Base-by-base conservation (phyloP, 1,140 invertebrate genomes). In the Ceratina calcarata region DNA sequence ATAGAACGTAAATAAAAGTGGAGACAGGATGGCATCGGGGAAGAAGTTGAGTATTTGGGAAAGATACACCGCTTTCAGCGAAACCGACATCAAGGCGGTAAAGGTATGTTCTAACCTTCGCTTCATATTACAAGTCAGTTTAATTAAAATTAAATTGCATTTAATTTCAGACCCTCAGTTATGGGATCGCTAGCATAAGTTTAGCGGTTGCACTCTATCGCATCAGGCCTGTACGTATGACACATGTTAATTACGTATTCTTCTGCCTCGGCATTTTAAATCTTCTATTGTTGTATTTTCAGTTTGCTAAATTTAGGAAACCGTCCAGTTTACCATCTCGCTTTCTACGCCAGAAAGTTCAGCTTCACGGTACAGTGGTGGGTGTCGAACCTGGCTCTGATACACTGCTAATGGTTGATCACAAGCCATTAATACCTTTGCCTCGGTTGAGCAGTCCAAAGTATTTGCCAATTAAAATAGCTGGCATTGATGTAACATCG, bases 381-480 rank as follows among this genome's bases (percentile, higher is more conserved):
- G 76, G 87, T 72, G 91, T 94, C 75, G 94, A 94, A 79, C 91
- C 93, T n/a, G 91, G 87, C 79, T 80, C 80, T 20, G 89, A 89
- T 24, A 81, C 90, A 24, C 81, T 93, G 66, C 84, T 94, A 66
- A 92, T 94, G 89, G 86, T 94, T 37, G 89, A 94, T 84, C 94
- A 94, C 78, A 92, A 92, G 86, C 93, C 94, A 22, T 84, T 94
- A 71, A 81, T 94, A 70, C 32, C 85, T 4, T 65, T 94, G 22
- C 93, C 92, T 57, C 85, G 85, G 74, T 79, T 92, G 8, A 80
- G 85, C 68, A 81, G 84, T 53, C 51, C 80, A n/a, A 91, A 89
- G 45, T 86, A 91, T 82, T 88, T 94, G 83, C 94, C 94, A 6
- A 86, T 94, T n/a, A 94, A 93, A 90, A 90, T 94, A 70, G 91